Evolutionary conservation across 2,888 invertebrate genomes (phyloP).

Genomic region (Chrysolina oricalcia): DNA sequence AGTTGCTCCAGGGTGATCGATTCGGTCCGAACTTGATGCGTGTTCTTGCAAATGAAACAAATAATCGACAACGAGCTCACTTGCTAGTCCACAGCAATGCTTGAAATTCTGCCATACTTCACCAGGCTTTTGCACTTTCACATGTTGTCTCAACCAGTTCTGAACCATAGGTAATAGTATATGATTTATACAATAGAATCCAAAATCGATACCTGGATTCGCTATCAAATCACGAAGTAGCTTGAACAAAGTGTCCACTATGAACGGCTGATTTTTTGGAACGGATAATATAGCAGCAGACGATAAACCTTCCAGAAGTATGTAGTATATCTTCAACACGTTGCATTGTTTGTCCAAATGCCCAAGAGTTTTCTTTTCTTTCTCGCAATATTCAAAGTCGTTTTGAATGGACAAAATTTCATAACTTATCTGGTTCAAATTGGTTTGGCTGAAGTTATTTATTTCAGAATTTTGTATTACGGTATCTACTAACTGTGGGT

Average conservation of each 20-base stretch:
- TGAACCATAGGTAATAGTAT: constrained; percentile 93
- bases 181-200: constrained; percentile 93
- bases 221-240: constrained; percentile 84
- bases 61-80: constrained; percentile 92
- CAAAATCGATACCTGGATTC: constrained; percentile 91
- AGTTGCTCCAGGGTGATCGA: constrained; percentile 76
- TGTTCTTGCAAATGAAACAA: constrained; percentile 81
- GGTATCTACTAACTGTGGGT: constrained; percentile 87
- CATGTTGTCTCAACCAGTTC: constrained; percentile 87
- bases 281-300: constrained; percentile 88
- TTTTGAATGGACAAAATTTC: constrained; percentile 75
- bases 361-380: constrained; percentile 75
- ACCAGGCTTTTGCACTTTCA: constrained; percentile 80
- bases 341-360: constrained; percentile 86
- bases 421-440: constrained; percentile 79
- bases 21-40: constrained; percentile 51
- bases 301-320: constrained; percentile 89
- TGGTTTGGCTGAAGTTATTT: constrained; percentile 77
- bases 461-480: constrained; percentile 81
- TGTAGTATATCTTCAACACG: constrained; percentile 92
- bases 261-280: constrained; percentile 84
- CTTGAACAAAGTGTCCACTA: constrained; percentile 91
- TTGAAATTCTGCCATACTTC: constrained; percentile 93
- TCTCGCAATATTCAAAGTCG: constrained; percentile 69
- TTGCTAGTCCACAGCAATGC: constrained; percentile 94